phyloP scores from a whole-genome alignment of 2,797 vertebrate species.

The Acrocephalus scirpaceus region DNA sequence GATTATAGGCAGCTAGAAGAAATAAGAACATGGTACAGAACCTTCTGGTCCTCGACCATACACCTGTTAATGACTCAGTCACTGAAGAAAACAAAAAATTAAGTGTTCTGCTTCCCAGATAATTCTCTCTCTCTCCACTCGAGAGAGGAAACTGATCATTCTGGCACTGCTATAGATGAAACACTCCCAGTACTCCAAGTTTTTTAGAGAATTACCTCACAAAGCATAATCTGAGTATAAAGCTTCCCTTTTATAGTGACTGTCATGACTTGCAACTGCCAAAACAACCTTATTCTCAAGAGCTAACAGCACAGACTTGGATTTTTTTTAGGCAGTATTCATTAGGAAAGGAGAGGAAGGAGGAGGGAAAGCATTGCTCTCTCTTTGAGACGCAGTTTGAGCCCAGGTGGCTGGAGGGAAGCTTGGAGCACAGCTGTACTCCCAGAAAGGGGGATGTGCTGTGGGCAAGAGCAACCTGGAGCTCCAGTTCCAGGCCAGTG shows the following conservation, averaged over 20 bases:
- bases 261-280: slow-evolving; percentile 5
- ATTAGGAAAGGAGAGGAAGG: background rate
- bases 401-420: slow-evolving; percentile 38
- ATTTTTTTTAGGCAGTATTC: background rate
- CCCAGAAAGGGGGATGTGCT: background rate
- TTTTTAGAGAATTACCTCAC: slow-evolving; percentile 4
- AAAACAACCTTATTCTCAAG: slow-evolving; percentile 27
- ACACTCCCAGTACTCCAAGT: background rate
- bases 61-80: slow-evolving; percentile 13
- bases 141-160: background rate
- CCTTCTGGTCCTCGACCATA: background rate
- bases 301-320: background rate
- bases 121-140: background rate
- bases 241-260: background rate
- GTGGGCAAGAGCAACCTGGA: background rate
- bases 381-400: background rate
- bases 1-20: background rate
- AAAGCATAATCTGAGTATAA: slow-evolving; percentile 18
- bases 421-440: slow-evolving; percentile 42
- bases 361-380: background rate
- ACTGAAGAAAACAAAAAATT: background rate
- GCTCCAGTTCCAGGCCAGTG: slow-evolving; percentile 2
- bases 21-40: background rate
- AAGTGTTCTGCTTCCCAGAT: background rate
- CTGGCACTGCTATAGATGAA: background rate